Percentiles rank a stretch among this genome's conserved stretches.
These are phyloP conservation scores for Drosophila neocordata DNA, from an alignment of 1,140 invertebrate species.

Conservation along the genomic window DNA sequence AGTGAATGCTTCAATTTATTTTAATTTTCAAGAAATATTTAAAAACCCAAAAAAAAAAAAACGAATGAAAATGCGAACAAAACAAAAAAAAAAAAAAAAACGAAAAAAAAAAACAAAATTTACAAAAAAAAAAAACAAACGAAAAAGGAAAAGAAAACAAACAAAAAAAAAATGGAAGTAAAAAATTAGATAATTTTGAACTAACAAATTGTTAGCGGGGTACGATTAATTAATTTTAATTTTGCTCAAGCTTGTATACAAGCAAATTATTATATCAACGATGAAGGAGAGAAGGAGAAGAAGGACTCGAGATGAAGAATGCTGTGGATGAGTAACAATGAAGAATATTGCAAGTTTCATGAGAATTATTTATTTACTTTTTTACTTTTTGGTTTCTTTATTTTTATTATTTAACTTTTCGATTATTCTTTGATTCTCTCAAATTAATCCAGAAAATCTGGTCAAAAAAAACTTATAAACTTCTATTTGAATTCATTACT, in stretches of 20 bases:
- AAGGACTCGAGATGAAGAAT: background rate
- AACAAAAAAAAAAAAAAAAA: conserved; percentile 53
- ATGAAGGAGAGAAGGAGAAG: background rate
- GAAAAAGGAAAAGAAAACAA: conserved; percentile 44
- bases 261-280: background rate
- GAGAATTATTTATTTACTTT: conserved; percentile 43
- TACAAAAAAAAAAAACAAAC: conserved; percentile 46
- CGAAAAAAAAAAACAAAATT: conserved; percentile 59
- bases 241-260: conserved; percentile 40
- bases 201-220: conserved; percentile 46
- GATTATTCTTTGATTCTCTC: conserved; percentile 26
- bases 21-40: conserved; percentile 35
- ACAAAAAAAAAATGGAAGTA: conserved; percentile 44
- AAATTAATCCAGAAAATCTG: conserved; percentile 35
- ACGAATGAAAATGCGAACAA: conserved; percentile 37
- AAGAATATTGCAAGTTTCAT: conserved; percentile 19
- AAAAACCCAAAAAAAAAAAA: conserved; percentile 40
- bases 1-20: conserved; percentile 46
- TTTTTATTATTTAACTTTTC: conserved; percentile 21
- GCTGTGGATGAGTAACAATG: conserved; percentile 5
- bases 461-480: conserved; percentile 20
- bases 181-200: conserved; percentile 53
- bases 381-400: conserved; percentile 9
- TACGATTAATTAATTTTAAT: conserved; percentile 34
- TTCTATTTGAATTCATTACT: conserved; percentile 18